phyloP scores from a whole-genome alignment of 2,888 invertebrate species.

The Eucera pruinosa region DNA sequence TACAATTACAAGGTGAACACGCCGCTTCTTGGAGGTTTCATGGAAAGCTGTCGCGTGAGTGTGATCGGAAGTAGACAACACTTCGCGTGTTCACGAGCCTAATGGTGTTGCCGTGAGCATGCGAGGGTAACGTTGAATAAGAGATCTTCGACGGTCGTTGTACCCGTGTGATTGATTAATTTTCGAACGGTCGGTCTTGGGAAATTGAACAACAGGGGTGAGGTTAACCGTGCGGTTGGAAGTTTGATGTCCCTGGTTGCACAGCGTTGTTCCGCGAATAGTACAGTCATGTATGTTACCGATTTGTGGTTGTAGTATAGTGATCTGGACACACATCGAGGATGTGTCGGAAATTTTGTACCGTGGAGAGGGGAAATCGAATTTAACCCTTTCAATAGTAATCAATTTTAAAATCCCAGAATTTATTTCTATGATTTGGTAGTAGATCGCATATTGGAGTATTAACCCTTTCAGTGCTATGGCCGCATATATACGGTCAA shows the following conservation, averaged over 20 bases:
- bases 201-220: conserved; percentile 16
- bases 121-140: neutral
- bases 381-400: too few relatives aligned
- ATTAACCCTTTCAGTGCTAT: too few relatives aligned
- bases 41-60: neutral
- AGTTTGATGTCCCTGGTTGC: conserved; percentile 15
- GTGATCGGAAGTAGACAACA: conserved; percentile 6
- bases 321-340: neutral
- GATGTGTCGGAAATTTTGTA: neutral
- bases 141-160: conserved; percentile 14
- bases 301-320: conserved; percentile 1
- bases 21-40: neutral
- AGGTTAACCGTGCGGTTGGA: conserved; percentile 30
- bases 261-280: conserved; percentile 5
- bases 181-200: conserved; percentile 17
- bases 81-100: neutral
- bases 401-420: too few relatives aligned
- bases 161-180: conserved; percentile 20
- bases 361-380: too few relatives aligned
- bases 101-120: neutral
- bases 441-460: too few relatives aligned
- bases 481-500: too few relatives aligned
- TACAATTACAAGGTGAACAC: neutral
- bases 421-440: too few relatives aligned
- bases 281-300: neutral